phyloP scores from a whole-genome alignment of 2,797 vertebrate genomes.

The Enteromius fasciolatus region DNA sequence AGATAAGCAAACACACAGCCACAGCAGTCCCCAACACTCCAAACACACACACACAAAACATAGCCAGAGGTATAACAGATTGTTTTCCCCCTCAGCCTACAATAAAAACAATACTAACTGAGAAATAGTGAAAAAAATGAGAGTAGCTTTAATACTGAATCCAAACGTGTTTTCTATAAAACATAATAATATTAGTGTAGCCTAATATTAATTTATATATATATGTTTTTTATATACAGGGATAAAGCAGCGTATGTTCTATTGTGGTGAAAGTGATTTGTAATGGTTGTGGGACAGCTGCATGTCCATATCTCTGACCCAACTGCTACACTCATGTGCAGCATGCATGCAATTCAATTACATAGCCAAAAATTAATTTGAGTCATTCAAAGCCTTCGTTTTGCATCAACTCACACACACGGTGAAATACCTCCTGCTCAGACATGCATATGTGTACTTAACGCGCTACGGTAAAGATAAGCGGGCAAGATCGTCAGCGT shows the following conservation, averaged over 20 bases:
- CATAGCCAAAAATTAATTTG: conserved; percentile 63
- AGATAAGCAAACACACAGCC: conserved; percentile 62
- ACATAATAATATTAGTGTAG: neutral
- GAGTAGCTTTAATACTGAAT: neutral
- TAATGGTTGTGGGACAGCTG: conserved; percentile 38
- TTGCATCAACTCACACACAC: conserved; percentile 20
- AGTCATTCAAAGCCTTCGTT: conserved; percentile 61
- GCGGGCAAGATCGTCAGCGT: conserved; percentile 23
- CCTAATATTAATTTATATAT: neutral
- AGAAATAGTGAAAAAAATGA: neutral
- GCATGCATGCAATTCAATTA: conserved; percentile 57
- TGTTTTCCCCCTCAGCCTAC: conserved; percentile 32
- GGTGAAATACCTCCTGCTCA: conserved; percentile 4
- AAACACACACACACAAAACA: conserved; percentile 64
- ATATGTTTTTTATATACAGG: neutral
- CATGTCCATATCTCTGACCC: conserved; percentile 43
- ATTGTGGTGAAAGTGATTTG: conserved; percentile 2
- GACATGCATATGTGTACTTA: conserved; percentile 40
- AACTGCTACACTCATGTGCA: conserved; percentile 44
- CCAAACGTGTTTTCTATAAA: neutral
- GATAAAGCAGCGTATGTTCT: neutral
- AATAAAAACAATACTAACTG: conserved; percentile 24
- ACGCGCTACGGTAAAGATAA: conserved; percentile 26
- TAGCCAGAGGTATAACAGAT: conserved; percentile 57
- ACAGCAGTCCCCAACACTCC: conserved; percentile 63